Percentiles rank a stretch among this genome's conserved stretches.
Conservation (phyloP, 1,140 invertebrate species). For the Hycleus phaleratus region DNA sequence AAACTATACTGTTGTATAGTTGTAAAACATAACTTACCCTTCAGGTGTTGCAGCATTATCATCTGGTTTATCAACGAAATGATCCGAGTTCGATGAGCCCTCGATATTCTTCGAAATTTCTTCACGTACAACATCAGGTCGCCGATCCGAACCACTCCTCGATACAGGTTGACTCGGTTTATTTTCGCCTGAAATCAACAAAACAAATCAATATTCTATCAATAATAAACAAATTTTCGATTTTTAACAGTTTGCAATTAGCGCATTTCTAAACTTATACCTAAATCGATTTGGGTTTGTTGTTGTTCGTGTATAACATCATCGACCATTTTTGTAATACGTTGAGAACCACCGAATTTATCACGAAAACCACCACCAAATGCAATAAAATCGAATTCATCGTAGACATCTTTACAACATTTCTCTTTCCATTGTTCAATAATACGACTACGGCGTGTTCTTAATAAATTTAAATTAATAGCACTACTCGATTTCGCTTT, state of each 20-base stretch:
- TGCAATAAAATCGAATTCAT: conserved; percentile 39
- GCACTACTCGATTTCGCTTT: conserved; percentile 40
- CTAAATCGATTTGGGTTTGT: background rate
- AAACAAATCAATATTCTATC: conserved; percentile 3
- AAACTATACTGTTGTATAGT: no score
- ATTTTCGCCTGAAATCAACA: conserved; percentile 25
- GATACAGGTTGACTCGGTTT: conserved; percentile 36
- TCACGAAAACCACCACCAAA: conserved; percentile 20
- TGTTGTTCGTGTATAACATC: background rate
- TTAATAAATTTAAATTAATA: conserved; percentile 36
- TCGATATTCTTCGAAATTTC: conserved; percentile 14
- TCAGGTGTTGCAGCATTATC: no score
- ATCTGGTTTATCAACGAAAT: no score
- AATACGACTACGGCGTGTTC: conserved; percentile 23
- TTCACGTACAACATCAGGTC: conserved; percentile 36
- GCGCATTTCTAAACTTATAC: background rate
- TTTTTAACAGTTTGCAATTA: no score
- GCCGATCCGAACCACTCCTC: conserved; percentile 35
- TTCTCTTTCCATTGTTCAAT: conserved; percentile 12
- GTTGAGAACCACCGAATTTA: conserved; percentile 10
- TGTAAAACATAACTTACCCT: no score
- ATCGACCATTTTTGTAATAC: background rate
- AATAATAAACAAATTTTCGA: background rate
- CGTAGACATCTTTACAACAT: conserved; percentile 21
- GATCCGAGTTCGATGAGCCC: no score